These are phyloP conservation scores for Xestoiulus laeticollis DNA, from an alignment of 2,888 invertebrate species.

Conservation along the genomic window DNA sequence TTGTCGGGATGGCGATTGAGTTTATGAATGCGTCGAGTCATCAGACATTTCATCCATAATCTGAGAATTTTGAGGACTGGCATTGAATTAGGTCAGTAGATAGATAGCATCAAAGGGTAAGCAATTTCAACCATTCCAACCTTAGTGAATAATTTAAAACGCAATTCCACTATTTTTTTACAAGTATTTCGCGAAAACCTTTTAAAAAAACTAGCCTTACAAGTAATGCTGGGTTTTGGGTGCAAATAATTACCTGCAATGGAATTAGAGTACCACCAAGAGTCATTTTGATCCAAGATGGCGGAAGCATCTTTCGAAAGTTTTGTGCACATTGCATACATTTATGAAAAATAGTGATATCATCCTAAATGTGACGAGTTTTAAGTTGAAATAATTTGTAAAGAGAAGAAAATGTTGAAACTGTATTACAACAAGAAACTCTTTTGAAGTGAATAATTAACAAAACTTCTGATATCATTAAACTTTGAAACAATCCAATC, in stretches of 20 bases:
- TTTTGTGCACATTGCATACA: background rate
- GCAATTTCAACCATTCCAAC: constrained; percentile 2
- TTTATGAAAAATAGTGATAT: too few species aligned
- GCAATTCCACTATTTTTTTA: background rate
- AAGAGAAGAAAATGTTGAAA: too few species aligned
- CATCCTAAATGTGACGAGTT: too few species aligned
- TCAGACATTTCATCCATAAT: constrained; percentile 26
- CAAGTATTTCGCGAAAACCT: background rate
- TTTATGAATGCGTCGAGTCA: constrained; percentile 17
- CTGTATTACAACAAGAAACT: too few species aligned
- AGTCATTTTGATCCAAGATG: background rate
- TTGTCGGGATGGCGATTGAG: background rate
- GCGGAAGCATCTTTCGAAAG: too few species aligned
- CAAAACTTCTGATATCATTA: too few species aligned
- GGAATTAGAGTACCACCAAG: background rate
- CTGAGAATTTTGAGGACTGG: constrained; percentile 26
- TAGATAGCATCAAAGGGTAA: constrained; percentile 1
- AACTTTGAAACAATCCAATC: too few species aligned
- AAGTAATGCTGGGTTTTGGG: background rate
- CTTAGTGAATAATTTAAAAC: background rate
- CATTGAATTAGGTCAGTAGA: background rate
- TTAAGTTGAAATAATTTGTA: too few species aligned
- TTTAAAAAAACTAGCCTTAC: background rate
- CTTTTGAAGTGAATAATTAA: too few species aligned
- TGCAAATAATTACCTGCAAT: background rate